phyloP scores from a whole-genome alignment of 2,888 invertebrate species.

The Melangyna quadrimaculata region DNA sequence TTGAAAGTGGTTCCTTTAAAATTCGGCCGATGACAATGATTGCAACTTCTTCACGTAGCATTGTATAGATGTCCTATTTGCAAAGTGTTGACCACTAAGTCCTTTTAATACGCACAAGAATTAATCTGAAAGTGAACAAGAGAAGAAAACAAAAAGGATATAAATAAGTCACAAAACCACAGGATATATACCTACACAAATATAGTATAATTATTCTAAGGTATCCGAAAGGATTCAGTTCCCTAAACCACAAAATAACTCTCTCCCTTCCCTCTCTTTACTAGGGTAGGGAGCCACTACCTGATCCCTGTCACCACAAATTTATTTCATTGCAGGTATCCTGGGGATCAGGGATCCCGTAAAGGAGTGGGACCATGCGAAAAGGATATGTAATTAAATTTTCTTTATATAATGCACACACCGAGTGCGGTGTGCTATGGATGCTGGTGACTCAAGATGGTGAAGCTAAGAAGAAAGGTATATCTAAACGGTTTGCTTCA shows the following conservation, averaged over 20 bases:
- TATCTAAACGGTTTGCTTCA: constrained; percentile 53
- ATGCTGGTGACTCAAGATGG: constrained; percentile 6
- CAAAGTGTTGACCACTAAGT: constrained; percentile 41
- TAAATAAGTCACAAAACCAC: constrained; percentile 67
- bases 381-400: constrained; percentile 70
- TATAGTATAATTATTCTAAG: constrained; percentile 35
- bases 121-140: constrained; percentile 57
- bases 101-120: constrained; percentile 27
- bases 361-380: constrained; percentile 1
- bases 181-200: no score
- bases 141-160: constrained; percentile 48
- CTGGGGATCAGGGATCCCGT: not conserved
- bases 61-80: constrained; percentile 46
- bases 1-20: constrained; percentile 63
- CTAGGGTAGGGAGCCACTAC: no score
- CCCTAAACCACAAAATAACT: not conserved
- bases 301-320: constrained; percentile 55
- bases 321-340: constrained; percentile 55
- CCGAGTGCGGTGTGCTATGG: not conserved
- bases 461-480: constrained; percentile 20
- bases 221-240: constrained; percentile 22
- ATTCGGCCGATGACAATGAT: constrained; percentile 47
- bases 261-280: not conserved
- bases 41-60: constrained; percentile 51
- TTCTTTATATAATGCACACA: constrained; percentile 54